Percentiles rank a stretch among this genome's conserved stretches.
Conservation (phyloP, 2,797 vertebrate species). For the Mormyrops attenuatus region DNA sequence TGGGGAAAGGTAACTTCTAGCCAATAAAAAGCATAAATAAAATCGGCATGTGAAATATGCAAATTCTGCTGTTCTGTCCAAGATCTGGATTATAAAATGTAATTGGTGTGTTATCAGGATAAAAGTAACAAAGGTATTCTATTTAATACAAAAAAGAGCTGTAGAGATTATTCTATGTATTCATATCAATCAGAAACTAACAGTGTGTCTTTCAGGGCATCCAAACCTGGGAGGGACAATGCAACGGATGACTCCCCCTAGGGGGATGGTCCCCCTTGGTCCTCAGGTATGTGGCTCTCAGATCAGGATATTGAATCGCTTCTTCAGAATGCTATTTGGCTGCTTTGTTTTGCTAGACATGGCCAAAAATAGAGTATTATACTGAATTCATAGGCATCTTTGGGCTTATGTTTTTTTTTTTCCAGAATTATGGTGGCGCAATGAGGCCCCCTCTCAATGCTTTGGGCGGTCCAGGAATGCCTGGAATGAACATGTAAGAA, state of each 20-base stretch:
- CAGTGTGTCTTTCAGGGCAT: conserved; percentile 67
- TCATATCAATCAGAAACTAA: background rate
- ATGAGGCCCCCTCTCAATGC: conserved; percentile 97
- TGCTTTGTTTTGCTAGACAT: background rate
- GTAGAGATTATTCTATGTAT: background rate
- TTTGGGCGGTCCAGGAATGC: conserved; percentile 92
- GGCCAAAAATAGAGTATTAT: background rate
- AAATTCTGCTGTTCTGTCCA: background rate
- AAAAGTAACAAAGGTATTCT: background rate
- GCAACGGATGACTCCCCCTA: conserved; percentile 94
- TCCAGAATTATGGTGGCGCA: conserved; percentile 90
- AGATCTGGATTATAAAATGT: background rate
- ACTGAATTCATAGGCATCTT: background rate
- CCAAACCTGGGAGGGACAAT: conserved; percentile 94
- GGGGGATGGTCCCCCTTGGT: conserved; percentile 93
- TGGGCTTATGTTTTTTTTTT: conserved; percentile 49
- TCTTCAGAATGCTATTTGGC: background rate
- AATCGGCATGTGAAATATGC: background rate
- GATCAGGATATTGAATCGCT: background rate
- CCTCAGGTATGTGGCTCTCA: conserved; percentile 74
- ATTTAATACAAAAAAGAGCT: background rate
- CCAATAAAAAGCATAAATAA: background rate
- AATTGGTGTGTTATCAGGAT: background rate
- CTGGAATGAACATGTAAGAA: conserved; percentile 96
- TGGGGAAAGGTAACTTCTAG: background rate